Evolutionary conservation across 2,888 invertebrate species (phyloP).

Genomic region (Cremastinae sp.): DNA sequence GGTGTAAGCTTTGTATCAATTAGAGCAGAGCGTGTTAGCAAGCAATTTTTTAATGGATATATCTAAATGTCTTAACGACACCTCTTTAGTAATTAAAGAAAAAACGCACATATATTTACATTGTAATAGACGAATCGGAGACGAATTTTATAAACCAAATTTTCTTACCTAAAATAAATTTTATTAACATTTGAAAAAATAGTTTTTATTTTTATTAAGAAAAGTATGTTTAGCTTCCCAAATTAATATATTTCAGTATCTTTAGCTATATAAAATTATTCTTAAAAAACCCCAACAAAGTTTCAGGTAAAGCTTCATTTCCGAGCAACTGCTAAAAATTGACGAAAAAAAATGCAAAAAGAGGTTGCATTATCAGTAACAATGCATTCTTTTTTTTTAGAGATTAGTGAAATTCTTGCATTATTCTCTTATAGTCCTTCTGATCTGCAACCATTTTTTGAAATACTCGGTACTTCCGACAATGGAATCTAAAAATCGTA

Average conservation of each 20-base stretch:
- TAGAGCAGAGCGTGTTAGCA: slow-evolving; percentile 41
- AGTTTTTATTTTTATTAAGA: background rate
- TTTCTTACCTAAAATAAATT: too few relatives aligned
- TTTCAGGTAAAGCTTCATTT: too few relatives aligned
- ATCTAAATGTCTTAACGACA: background rate
- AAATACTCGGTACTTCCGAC: slow-evolving; percentile 92
- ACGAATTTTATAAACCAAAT: slow-evolving; percentile 5
- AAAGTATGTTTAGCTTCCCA: background rate
- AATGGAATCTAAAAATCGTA: slow-evolving; percentile 85
- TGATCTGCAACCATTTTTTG: slow-evolving; percentile 92
- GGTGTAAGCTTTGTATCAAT: slow-evolving; percentile 2
- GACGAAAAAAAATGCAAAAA: too few relatives aligned
- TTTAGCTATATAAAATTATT: too few relatives aligned
- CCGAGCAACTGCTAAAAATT: too few relatives aligned
- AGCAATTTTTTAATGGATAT: slow-evolving; percentile 28
- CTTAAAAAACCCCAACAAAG: too few relatives aligned
- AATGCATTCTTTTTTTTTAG: slow-evolving; percentile 2
- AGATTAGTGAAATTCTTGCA: slow-evolving; percentile 80
- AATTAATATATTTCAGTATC: background rate
- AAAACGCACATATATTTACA: slow-evolving; percentile 38
- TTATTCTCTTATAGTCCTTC: slow-evolving; percentile 85
- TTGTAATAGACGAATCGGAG: background rate
- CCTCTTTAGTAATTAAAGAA: slow-evolving; percentile 12
- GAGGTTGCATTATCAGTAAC: background rate
- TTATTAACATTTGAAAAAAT: too few relatives aligned